Evolutionary conservation across 2,113 vertebrate genomes (phyloP).

Genomic region (Camarhynchus parvulus): DNA sequence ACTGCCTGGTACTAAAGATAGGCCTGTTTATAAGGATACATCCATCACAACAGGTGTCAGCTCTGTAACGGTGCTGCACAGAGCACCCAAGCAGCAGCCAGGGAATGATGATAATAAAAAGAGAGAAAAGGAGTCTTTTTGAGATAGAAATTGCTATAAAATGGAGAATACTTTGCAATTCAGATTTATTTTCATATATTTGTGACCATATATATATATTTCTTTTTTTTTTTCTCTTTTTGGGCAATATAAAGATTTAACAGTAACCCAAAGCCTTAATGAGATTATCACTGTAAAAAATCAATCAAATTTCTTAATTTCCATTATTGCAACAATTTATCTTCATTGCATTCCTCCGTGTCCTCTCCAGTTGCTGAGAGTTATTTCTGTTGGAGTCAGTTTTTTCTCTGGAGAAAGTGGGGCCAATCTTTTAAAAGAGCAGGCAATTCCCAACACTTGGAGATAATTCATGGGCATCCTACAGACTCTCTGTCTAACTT

Average conservation of each 20-base stretch:
- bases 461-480: background rate
- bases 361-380: background rate
- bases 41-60: constrained; percentile 32
- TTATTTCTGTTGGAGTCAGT: background rate
- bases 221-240: background rate
- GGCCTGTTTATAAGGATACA: background rate
- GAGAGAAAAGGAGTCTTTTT: background rate
- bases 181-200: background rate
- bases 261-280: background rate
- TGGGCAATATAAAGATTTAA: background rate
- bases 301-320: background rate
- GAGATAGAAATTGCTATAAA: background rate
- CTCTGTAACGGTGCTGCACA: background rate
- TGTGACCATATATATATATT: background rate
- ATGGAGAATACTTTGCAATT: background rate
- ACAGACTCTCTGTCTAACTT: background rate
- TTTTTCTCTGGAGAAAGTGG: background rate
- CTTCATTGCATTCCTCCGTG: background rate
- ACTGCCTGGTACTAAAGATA: background rate
- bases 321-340: background rate
- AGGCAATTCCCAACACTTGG: background rate
- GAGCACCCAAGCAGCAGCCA: background rate
- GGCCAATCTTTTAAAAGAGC: background rate
- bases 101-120: background rate
- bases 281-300: background rate